phyloP scores from a whole-genome alignment of 2,113 vertebrate species.

The Chaetodon trifascialis region DNA sequence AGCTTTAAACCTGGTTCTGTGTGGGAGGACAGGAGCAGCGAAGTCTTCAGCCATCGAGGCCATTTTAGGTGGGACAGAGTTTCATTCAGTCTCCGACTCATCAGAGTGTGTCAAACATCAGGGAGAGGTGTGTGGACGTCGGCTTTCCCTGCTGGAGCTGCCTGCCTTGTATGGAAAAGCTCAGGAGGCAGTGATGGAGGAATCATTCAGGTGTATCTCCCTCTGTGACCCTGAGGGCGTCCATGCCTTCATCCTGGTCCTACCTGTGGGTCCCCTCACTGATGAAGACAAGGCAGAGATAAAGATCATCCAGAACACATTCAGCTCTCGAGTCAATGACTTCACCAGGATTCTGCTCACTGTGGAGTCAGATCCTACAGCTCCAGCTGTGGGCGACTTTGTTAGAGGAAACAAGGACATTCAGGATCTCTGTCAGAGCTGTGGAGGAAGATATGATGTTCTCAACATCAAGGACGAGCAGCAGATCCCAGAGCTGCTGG shows the following conservation, averaged over 20 bases:
- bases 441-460: background rate
- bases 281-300: constrained; percentile 47
- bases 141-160: constrained; percentile 46
- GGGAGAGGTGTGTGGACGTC: constrained; percentile 14
- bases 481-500: constrained; percentile 5
- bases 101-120: constrained; percentile 39
- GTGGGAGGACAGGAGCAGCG: constrained; percentile 29
- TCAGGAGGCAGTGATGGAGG: constrained; percentile 22
- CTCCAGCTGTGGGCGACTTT: constrained; percentile 20
- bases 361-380: background rate
- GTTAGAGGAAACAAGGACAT: background rate
- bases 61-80: constrained; percentile 34
- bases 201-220: constrained; percentile 18
- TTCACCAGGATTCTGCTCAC: constrained; percentile 46
- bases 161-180: constrained; percentile 32
- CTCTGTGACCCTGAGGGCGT: constrained; percentile 45
- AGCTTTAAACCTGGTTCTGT: constrained; percentile 60
- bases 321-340: constrained; percentile 23
- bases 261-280: constrained; percentile 36
- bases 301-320: constrained; percentile 32
- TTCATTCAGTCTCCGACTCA: constrained; percentile 2
- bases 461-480: constrained; percentile 11
- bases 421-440: constrained; percentile 30
- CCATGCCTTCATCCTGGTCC: constrained; percentile 48
- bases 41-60: constrained; percentile 41